Base-by-base conservation (phyloP, 2,888 invertebrate genomes). In the Lasioglossum marginatum region DNA sequence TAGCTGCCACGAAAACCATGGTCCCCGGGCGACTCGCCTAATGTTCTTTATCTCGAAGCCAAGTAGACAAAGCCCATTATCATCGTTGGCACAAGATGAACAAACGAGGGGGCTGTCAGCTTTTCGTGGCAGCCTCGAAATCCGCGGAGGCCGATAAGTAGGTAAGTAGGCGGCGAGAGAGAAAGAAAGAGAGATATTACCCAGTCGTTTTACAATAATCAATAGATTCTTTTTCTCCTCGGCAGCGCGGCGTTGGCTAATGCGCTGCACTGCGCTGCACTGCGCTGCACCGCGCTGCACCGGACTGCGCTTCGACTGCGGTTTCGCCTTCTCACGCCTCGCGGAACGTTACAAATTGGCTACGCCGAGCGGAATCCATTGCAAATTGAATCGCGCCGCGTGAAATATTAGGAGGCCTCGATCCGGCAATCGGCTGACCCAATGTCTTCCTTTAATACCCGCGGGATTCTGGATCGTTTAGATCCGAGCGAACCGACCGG, bases 81-180 rank as follows among this genome's bases (percentile, higher is more conserved):
- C 77, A 60, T 52, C 70, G 73, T 27, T 60, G 40, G 66, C 77
- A 81, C 10, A 8, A 37, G 34, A 60, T 34, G 34, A 6, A 31
- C 19, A 5, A 23, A 19, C 3, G 37, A 37, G 68, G 37, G 31
- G 37, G 10, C 48, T 34, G 37, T 57, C 63, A 19, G 31, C 63
- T 80, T 81, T 87, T 81, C 72, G 78, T 73, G 37, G 48, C 66
- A 75, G 34, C 60, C 68, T 57, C 77, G 52, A 83, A 73, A 52
- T 52, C 66, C 48, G 8, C 37, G 66, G 23, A 34, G 45, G 27
- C 16, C 48, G 43, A 40, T 82, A 89, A 89, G 90, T 89, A 88
- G 89, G 90, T 90, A 89, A 89, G 89, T 89, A 90, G 89, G 90
- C 70, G 73, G 71, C 48, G 70, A 52, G 23, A 23, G 52, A 52